Evolutionary conservation across 30 jellyfish, hydroid and myxozoan species (phyloP).

Genomic region (Aurelia aurita): DNA sequence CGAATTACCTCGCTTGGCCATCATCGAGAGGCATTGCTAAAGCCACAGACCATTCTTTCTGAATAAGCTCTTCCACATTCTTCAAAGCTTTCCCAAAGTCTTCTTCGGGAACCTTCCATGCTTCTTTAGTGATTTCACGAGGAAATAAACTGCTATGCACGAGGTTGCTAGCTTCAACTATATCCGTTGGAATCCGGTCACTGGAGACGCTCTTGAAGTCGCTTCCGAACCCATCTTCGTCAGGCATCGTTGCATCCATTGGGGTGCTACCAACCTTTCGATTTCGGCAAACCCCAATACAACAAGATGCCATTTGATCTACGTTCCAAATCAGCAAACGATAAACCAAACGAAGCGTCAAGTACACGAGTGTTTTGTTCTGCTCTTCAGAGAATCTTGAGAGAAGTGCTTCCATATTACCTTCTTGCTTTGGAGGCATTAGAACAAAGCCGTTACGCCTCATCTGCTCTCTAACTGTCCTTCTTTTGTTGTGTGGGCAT

Average conservation of each 20-base stretch:
- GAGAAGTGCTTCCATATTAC: too few relatives aligned
- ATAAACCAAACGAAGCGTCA: too few relatives aligned
- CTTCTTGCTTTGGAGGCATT: too few relatives aligned
- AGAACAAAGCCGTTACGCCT: too few relatives aligned
- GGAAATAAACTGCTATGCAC: constrained; percentile 48
- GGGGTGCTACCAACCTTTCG: too few relatives aligned
- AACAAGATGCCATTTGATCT: too few relatives aligned
- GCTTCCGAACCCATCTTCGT: constrained; percentile 36
- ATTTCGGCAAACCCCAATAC: too few relatives aligned
- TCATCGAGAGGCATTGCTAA: constrained; percentile 64
- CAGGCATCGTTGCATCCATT: constrained; percentile 5
- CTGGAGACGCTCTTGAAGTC: constrained; percentile 23
- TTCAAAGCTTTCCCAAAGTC: constrained; percentile 45
- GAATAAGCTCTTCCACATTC: constrained; percentile 42
- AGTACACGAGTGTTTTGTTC: too few relatives aligned
- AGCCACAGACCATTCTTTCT: constrained; percentile 31
- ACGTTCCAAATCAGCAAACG: too few relatives aligned
- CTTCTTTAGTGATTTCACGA: constrained; percentile 20
- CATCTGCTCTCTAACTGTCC: too few relatives aligned
- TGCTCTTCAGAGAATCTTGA: too few relatives aligned
- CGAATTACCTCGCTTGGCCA: constrained; percentile 26
- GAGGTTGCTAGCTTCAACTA: constrained; percentile 7
- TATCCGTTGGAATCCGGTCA: neutral
- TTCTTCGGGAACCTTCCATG: constrained; percentile 62
- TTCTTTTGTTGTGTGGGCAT: too few relatives aligned